Evolutionary conservation across 2,888 invertebrate genomes (phyloP).

Genomic region (Diogma glabrata): DNA sequence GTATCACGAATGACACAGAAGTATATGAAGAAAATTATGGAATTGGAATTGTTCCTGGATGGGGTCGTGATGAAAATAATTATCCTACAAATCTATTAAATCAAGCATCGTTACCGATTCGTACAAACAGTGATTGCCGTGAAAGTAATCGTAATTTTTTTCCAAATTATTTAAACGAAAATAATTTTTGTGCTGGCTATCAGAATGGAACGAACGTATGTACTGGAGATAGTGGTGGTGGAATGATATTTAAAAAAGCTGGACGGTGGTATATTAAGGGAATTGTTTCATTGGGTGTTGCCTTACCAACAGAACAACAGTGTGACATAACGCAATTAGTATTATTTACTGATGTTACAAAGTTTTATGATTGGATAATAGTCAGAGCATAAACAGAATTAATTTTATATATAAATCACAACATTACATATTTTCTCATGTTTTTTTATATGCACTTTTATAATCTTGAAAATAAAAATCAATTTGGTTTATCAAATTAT

Average conservation of each 20-base stretch:
- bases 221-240: conserved; percentile 43
- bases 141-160: conserved; percentile 18
- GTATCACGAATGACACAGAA: conserved; percentile 26
- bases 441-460: too few species aligned
- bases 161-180: conserved; percentile 41
- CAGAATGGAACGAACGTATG: conserved; percentile 41
- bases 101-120: conserved; percentile 28
- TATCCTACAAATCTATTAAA: conserved; percentile 16
- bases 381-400: too few species aligned
- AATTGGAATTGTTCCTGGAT: conserved; percentile 22
- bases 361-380: neutral
- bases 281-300: conserved; percentile 17
- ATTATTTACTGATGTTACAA: neutral
- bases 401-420: too few species aligned
- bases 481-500: too few species aligned
- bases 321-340: neutral
- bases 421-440: too few species aligned
- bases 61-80: conserved; percentile 31
- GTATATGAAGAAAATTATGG: neutral
- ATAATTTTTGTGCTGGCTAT: conserved; percentile 25
- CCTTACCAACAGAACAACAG: neutral
- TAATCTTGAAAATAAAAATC: too few species aligned
- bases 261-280: conserved; percentile 15
- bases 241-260: conserved; percentile 29
- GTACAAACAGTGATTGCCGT: conserved; percentile 27